Percentiles rank a stretch among this genome's conserved stretches.
phyloP scores from a whole-genome alignment of 2,113 vertebrate species.

The Oncorhynchus kisutch region DNA sequence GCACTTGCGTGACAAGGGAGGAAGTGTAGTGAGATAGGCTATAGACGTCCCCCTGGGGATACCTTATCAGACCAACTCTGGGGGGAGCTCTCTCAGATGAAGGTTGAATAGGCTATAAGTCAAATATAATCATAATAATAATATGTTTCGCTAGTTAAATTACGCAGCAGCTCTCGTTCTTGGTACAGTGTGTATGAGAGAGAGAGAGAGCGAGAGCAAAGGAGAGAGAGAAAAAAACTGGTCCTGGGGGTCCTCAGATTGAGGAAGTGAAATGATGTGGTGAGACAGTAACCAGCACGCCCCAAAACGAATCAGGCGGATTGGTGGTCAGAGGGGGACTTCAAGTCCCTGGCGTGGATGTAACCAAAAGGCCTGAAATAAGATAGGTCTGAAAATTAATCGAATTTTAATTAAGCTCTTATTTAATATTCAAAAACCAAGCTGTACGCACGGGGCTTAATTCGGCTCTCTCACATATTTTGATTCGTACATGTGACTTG shows the following conservation, averaged over 20 bases:
- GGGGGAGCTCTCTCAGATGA: not conserved
- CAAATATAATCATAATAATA: conserved; percentile 1
- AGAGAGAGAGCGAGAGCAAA: not conserved
- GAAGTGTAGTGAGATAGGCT: conserved; percentile 32
- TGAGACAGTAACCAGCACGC: conserved; percentile 35
- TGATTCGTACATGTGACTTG: conserved; percentile 43
- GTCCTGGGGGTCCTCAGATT: conserved; percentile 51
- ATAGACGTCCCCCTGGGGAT: conserved; percentile 12
- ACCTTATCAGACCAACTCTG: conserved; percentile 37
- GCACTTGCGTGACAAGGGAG: conserved; percentile 50
- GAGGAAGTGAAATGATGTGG: conserved; percentile 59
- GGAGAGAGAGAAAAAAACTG: conserved; percentile 33
- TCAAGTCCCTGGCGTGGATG: conserved; percentile 27
- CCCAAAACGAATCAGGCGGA: conserved; percentile 58
- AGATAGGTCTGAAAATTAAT: conserved; percentile 56
- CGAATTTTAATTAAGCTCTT: conserved; percentile 64
- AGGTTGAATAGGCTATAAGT: not conserved
- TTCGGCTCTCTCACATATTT: conserved; percentile 50
- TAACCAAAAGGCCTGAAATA: conserved; percentile 55
- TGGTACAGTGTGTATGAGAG: not conserved
- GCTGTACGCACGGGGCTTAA: conserved; percentile 51
- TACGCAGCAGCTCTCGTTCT: conserved; percentile 42
- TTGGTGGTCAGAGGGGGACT: conserved; percentile 53
- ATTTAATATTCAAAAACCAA: conserved; percentile 53
- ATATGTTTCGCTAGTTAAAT: not conserved